Conservation (phyloP, 2,888 invertebrate genomes). For the Harpalus rubripes region DNA sequence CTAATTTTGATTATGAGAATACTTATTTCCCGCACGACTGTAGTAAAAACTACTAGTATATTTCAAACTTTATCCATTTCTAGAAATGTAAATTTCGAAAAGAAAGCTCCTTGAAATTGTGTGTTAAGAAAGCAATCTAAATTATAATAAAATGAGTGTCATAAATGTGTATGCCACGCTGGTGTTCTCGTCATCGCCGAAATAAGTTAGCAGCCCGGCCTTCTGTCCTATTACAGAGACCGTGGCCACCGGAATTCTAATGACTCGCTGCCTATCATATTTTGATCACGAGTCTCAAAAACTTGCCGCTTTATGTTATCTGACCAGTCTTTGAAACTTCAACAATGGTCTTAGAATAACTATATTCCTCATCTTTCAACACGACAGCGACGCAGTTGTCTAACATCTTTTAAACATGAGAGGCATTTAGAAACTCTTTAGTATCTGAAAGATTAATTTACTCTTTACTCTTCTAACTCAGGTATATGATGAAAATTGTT, state of each 20-base stretch:
- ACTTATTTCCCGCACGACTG: no score
- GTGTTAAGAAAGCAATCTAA: not conserved
- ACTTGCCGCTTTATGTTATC: slow-evolving; percentile 41
- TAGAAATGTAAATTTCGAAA: not conserved
- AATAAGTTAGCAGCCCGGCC: slow-evolving; percentile 47
- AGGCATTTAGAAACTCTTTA: no score
- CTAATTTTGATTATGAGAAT: no score
- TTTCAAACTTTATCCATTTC: not conserved
- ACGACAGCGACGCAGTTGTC: not conserved
- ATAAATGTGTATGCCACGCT: slow-evolving; percentile 35
- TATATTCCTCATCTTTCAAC: slow-evolving; percentile 24
- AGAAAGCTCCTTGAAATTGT: not conserved
- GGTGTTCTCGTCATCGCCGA: slow-evolving; percentile 44
- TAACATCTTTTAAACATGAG: not conserved
- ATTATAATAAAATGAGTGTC: slow-evolving; percentile 37
- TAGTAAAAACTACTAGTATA: no score
- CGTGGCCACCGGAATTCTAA: slow-evolving; percentile 46
- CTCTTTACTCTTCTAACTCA: no score
- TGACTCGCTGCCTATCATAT: slow-evolving; percentile 39
- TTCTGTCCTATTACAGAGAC: slow-evolving; percentile 41
- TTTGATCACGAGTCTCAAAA: slow-evolving; percentile 51
- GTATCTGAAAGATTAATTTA: no score
- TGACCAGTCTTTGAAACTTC: slow-evolving; percentile 29
- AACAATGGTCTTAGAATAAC: slow-evolving; percentile 34
- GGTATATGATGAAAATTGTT: no score